Conservation (phyloP, 2,113 vertebrate species). For the Nannobrachium achirus region DNA sequence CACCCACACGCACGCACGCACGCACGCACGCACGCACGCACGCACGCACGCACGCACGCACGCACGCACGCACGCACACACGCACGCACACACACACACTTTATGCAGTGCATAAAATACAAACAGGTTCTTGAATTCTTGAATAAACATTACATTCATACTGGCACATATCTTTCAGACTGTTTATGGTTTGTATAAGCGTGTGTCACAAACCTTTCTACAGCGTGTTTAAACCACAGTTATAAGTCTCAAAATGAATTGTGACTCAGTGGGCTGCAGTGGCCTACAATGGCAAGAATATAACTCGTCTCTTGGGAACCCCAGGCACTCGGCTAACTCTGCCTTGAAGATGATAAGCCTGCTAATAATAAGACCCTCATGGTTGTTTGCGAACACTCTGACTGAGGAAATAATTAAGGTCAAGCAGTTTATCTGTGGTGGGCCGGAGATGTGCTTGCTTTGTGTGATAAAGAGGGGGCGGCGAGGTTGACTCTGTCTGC, state of each 20-base stretch:
- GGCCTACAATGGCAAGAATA: constrained; percentile 39
- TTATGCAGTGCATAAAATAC: not conserved
- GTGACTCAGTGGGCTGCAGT: constrained; percentile 27
- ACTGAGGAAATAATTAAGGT: constrained; percentile 76
- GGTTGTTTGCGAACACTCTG: constrained; percentile 66
- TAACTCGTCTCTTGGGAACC: constrained; percentile 51
- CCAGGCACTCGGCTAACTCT: constrained; percentile 50
- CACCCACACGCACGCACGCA: constrained; percentile 6
- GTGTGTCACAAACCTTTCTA: constrained; percentile 17
- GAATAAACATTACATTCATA: not conserved
- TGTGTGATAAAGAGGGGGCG: constrained; percentile 66
- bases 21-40: constrained; percentile 4
- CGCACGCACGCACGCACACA: too few species aligned
- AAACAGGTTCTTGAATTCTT: not conserved
- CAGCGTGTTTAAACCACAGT: constrained; percentile 32
- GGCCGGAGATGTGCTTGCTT: constrained; percentile 68
- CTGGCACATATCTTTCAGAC: too few species aligned
- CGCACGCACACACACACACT: too few species aligned
- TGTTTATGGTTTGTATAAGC: too few species aligned
- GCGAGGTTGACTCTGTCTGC: constrained; percentile 55
- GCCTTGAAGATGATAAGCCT: constrained; percentile 70
- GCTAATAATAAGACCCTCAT: constrained; percentile 72
- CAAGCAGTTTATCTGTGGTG: constrained; percentile 71
- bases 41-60: too few species aligned
- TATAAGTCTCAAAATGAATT: constrained; percentile 19